These are phyloP conservation scores for Tamias sibiricus DNA, from an alignment of 2,113 vertebrate species.

Conservation along the genomic window DNA sequence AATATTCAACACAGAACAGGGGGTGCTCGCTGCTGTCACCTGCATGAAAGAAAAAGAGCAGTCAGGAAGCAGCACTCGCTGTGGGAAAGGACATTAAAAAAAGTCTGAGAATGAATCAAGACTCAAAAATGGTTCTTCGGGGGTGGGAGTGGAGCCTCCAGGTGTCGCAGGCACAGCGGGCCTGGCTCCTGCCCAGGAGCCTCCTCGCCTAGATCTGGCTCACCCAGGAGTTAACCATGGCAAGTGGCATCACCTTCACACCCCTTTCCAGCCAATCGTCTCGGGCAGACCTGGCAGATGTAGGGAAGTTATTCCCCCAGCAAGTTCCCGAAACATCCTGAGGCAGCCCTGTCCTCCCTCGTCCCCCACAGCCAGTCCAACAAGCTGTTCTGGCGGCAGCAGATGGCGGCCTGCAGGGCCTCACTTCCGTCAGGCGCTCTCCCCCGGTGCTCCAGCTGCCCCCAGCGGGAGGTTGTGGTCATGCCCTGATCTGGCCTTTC, in stretches of 20 bases:
- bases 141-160: not conserved
- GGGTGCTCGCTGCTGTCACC: conserved; percentile 77
- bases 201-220: not conserved
- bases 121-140: not conserved
- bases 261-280: not conserved
- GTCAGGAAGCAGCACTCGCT: conserved; percentile 61
- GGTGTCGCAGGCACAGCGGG: not conserved
- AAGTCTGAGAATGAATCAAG: conserved; percentile 39
- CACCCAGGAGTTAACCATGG: not conserved
- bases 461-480: not conserved
- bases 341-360: not conserved
- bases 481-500: conserved; percentile 26
- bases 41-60: conserved; percentile 79
- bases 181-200: not conserved
- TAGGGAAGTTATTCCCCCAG: not conserved
- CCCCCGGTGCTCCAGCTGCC: conserved; percentile 44
- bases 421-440: not conserved
- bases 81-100: not conserved
- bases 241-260: not conserved
- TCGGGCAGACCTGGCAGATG: not conserved
- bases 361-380: conserved; percentile 41
- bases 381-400: conserved; percentile 38
- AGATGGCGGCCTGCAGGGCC: conserved; percentile 58
- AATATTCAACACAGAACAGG: conserved; percentile 81
- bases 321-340: not conserved